Evolutionary conservation across 1,140 invertebrate genomes (phyloP), one percentile per base, ranked within the genome.

Genomic region (Heliothis subflexa): DNA sequence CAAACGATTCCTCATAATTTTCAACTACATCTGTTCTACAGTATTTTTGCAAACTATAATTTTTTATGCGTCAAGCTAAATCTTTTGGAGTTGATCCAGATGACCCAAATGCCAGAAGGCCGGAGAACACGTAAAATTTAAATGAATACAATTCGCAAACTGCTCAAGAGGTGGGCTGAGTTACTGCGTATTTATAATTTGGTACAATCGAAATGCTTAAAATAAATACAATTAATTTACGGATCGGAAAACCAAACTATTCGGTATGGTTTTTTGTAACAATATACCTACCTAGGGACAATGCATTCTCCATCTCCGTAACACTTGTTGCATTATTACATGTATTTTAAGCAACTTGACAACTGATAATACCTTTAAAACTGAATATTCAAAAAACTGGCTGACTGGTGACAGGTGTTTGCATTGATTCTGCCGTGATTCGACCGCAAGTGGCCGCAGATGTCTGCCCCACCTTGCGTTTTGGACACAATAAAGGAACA

Each of bases 21-120:
- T 21, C 14, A 40, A 50, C n/a, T 50, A 16, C 18, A 25, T n/a
- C 18, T 71, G 40, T 59, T 59, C 25, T 33, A 59, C 45, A 73
- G 40, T 21, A n/a, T 33, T 59, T 82, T 82, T 84, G 85, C 90
- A 88, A 90, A 90, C 87, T n/a, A 84, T 21, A 47, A 64, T 83
- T 79, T 84, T 84, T 86, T 82, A 80, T 81, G 77, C 89, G 88
- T 90, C 85, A 87, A 91, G 86, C 68, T 57, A 72, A 85, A 81
- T 80, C 78, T 85, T 87, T 91, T 93, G 92, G 92, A 93, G 78
- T 76, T 74, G 79, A 80, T 93, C 92, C 92, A 93, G 87, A 84
- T 88, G 92, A 92, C 92, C 92, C 80, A 91, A 86, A 92, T 93
- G 87, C 84, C 83, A 75, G 64, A 81, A 81, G 80, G 83, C 84